Evolutionary conservation across 2,888 invertebrate species (phyloP), one percentile per base, ranked within the genome.

Genomic region (Trichopria drosophilae): DNA sequence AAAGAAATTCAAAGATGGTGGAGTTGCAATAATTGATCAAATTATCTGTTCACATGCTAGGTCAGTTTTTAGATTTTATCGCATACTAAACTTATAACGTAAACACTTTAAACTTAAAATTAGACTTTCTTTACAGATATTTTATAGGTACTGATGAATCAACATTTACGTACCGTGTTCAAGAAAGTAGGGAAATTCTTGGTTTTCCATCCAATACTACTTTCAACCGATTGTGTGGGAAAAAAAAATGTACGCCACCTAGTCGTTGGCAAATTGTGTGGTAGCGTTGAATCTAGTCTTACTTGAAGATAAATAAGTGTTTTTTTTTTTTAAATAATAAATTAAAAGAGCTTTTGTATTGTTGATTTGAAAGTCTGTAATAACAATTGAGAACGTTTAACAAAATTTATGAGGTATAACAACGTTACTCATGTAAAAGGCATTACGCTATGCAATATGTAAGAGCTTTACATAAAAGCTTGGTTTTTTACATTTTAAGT

Each of bases 151-250:
- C 93, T 0, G 84, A 88, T 71, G 93, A 94, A 63, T 98, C 98
- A 52, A 99, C 98, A 0, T 98, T 97, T 76, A 87, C 96, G 0
- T 96, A 90, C 73, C 82, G 98, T 48, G 98, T 99, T 60, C 94
- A 97, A 77, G 98, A 99, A 73, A 98, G 99, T 71, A 80, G 98
- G 19, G 97, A 98, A 78, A 94, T 99, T 53, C 73, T 97, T 32
- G 95, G 95, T 1, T 94, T 94, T 74, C 80, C 84, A 5, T 79
- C 83, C 31, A 77, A 83, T 19, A 84, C 85, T 6, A 97, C 97
- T 0, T 98, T 94, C 71, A 97, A 98, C 75, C 81, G 88, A 54
- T 77, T 95, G 1, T 95, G 94, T 75, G 83, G 82, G 45, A 56
- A 53, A 42, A 61, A 60, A 29, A 58, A 66, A 47, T 74, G 74